Evolutionary conservation across 2,888 invertebrate genomes (phyloP), one percentile per base, ranked within the genome.

Genomic region (Xylocampa areola): DNA sequence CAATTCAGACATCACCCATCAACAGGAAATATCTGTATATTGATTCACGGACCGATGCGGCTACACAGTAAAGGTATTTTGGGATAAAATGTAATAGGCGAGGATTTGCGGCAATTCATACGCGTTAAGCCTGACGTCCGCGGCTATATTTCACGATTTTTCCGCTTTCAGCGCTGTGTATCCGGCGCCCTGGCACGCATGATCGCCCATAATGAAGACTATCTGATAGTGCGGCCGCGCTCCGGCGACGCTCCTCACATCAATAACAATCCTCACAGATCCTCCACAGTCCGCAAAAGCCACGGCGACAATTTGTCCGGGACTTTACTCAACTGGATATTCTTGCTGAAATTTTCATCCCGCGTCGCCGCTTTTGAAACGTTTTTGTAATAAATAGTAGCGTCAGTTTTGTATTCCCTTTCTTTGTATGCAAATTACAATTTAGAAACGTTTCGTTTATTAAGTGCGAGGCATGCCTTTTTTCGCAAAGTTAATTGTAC

Each of bases 211-310:
- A 87, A 90, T 88, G 85, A 89, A 89, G 88, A 85, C 86, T 87
- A 89, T 88, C 84, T 77, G 83, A 86, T 84, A 81, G 82, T 76
- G 41, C 74, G 73, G 73, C 71, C 62, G 67, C 71, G 59, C 63
- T 53, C 19, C 63, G 50, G 50, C 61, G 67, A 43, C 77, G 79
- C 72, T 77, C 77, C 74, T 69, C 80, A 76, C 90, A 90, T 91
- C 88, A 89, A 91, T 92, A 91, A 90, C 90, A 90, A 89, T 89
- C 85, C 85, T 77, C 79, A 58, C 79, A 83, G 82, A 88, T 87
- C 88, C 84, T 75, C 80, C 74, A 67, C 79, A 81, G 80, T 85
- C 87, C 80, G 79, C 85, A 81, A 86, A 86, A 86, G 81, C 87
- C 82, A 75, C 80, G 83, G 79, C 81, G 85, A 85, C 87, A 81